A percentile compares a stretch with the other conserved stretches of the same genome.
Evolutionary conservation across 2,888 invertebrate genomes (phyloP).

Genomic region (Lydus trimaculatus): DNA sequence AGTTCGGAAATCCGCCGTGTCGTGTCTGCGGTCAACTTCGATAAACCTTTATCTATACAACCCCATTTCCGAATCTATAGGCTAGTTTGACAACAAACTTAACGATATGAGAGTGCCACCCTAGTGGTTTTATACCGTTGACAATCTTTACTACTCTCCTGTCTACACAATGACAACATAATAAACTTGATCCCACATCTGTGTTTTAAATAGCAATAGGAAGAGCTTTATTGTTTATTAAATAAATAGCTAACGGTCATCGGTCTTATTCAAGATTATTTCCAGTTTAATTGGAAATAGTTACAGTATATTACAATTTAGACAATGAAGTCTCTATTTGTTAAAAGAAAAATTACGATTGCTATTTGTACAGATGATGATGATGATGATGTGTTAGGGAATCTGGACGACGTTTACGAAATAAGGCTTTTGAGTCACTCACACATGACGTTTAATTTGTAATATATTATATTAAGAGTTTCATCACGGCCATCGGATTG

Average conservation of each 20-base stretch:
- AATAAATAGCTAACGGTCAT: not conserved
- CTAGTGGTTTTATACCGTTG: not conserved
- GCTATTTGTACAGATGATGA: not conserved
- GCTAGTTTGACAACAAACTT: constrained; percentile 33
- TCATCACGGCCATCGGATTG: constrained; percentile 45
- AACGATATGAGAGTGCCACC: constrained; percentile 27
- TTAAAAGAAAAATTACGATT: not conserved
- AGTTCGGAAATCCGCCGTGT: constrained; percentile 31
- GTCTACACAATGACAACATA: not conserved
- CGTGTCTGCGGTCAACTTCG: constrained; percentile 33
- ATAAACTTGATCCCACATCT: not conserved
- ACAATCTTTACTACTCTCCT: not conserved
- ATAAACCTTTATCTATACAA: constrained; percentile 37
- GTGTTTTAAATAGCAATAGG: not conserved
- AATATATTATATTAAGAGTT: constrained; percentile 49
- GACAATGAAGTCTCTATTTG: not conserved
- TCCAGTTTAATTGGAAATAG: not conserved
- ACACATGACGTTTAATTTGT: constrained; percentile 47
- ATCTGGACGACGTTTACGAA: constrained; percentile 7
- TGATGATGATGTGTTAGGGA: not conserved
- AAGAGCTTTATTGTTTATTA: not conserved
- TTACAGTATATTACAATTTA: not conserved
- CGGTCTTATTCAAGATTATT: not conserved
- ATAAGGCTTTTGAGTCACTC: constrained; percentile 39
- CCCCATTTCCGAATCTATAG: constrained; percentile 34